Evolutionary conservation across 2,888 invertebrate genomes (phyloP).

Genomic region (Chromoteleia sp.): DNA sequence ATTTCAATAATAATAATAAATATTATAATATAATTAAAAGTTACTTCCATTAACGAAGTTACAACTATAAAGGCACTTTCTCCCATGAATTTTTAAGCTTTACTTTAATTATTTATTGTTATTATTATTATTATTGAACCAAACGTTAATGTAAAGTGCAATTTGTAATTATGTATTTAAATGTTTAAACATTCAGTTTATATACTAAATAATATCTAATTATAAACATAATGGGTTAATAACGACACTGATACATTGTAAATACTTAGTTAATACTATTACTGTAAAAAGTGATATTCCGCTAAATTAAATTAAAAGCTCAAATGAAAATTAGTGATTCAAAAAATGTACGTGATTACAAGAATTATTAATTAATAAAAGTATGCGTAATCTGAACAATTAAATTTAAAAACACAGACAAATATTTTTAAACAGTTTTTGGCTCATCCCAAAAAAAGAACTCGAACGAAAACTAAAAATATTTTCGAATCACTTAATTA

Average conservation of each 20-base stretch:
- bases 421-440: constrained; percentile 18
- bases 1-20: too few species aligned
- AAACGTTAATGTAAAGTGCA: too few species aligned
- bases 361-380: constrained; percentile 12
- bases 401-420: neutral
- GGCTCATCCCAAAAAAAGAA: neutral
- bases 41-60: too few species aligned
- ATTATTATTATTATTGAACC: too few species aligned
- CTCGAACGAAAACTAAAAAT: neutral
- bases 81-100: too few species aligned
- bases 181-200: neutral
- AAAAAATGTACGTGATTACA: constrained; percentile 3
- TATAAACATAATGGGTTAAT: too few species aligned
- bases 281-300: constrained; percentile 25
- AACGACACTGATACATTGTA: too few species aligned
- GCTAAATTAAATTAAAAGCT: constrained; percentile 12
- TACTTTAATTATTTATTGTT: too few species aligned
- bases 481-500: neutral
- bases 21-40: too few species aligned
- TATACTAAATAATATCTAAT: neutral
- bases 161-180: neutral
- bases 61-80: too few species aligned
- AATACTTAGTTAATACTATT: constrained; percentile 1
- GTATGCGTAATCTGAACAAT: constrained; percentile 6
- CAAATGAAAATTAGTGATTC: constrained; percentile 27